Evolutionary conservation across 1,140 invertebrate species (phyloP).

Genomic region (Drosophila subobscura): DNA sequence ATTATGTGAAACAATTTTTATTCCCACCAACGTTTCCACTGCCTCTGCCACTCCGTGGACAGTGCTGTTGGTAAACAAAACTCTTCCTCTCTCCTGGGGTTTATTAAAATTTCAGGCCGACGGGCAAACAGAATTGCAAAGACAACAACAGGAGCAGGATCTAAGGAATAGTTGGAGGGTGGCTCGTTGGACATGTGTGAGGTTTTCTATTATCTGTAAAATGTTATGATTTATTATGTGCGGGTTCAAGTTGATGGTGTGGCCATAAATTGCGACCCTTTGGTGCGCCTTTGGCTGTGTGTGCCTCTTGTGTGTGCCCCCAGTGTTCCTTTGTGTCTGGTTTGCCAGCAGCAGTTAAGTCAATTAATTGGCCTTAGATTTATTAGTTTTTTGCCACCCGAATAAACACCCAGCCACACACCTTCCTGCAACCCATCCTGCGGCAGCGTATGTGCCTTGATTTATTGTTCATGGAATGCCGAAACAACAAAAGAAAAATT

Average conservation of each 20-base stretch:
- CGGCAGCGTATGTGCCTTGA: conserved; percentile 54
- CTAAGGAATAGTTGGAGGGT: conserved; percentile 4
- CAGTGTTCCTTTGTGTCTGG: conserved; percentile 17
- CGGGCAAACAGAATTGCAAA: conserved; percentile 25
- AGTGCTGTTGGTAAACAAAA: conserved; percentile 1
- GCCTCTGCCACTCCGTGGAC: too few relatives aligned
- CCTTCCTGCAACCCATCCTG: background rate
- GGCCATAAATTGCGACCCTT: conserved; percentile 69
- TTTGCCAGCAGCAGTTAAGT: conserved; percentile 73
- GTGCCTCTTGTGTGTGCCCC: conserved; percentile 8
- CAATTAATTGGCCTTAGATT: conserved; percentile 79
- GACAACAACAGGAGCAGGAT: background rate
- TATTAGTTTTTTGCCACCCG: conserved; percentile 68
- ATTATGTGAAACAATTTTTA: conserved; percentile 59
- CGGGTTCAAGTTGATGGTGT: conserved; percentile 72
- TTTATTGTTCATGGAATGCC: conserved; percentile 65
- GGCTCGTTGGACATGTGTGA: conserved; percentile 47
- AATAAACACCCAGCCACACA: background rate
- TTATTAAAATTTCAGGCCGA: conserved; percentile 68
- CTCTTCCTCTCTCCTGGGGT: conserved; percentile 37
- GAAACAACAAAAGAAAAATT: conserved; percentile 38
- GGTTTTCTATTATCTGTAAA: conserved; percentile 77
- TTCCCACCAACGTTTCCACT: conserved; percentile 4
- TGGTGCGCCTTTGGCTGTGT: conserved; percentile 27
- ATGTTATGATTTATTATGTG: conserved; percentile 80